Base-by-base conservation (phyloP, 2,797 vertebrate genomes). In the Apogon hyalosoma region DNA sequence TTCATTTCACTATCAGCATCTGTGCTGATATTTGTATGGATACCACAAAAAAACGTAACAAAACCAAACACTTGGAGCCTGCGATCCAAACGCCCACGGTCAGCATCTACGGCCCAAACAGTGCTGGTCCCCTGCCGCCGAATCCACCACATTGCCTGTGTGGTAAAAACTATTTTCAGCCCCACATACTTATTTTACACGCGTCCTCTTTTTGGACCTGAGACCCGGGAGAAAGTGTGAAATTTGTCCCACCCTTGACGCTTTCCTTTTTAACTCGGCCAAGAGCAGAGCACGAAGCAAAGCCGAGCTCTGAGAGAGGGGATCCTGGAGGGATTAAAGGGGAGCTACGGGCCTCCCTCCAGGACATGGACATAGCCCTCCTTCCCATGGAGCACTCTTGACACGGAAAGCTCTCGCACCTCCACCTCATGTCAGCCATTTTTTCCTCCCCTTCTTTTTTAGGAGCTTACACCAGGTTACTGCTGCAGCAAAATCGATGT, bases 151-250 rank as follows among this genome's bases (percentile, higher is more conserved):
- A 39, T 43, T 41, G 48, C 43, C 67, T 66, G 69, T 53, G 59
- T 31, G 73, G 65, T 58, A 46, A 7, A 65, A n/a, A 59, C 42
- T 48, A 63, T 70, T 75, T 77, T 72, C 80, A 84, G 62, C 68
- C 63, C 57, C 73, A 54, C 81, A 62, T 31, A 10, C 43, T 68
- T 59, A 38, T 9, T 70, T 76, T 74, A 53, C 74, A 69, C 57
- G 67, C 75, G 68, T 58, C 54, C 69, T 62, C 60, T 82, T 81
- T 76, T 79, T 36, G 33, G 82, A 77, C 77, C 65, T 0, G 64
- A 67, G 75, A 85, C 74, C 58, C 47, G 54, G 69, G 71, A 83
- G 85, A 88, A 86, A 88, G 87, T 89, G 86, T 87, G 82, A 88
- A 77, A 90, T 82, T 40, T 75, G 84, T 86, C 80, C 81, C 77